Evolutionary conservation across 2,113 vertebrate genomes (phyloP).

Genomic region (Neopipo cinnamomea): DNA sequence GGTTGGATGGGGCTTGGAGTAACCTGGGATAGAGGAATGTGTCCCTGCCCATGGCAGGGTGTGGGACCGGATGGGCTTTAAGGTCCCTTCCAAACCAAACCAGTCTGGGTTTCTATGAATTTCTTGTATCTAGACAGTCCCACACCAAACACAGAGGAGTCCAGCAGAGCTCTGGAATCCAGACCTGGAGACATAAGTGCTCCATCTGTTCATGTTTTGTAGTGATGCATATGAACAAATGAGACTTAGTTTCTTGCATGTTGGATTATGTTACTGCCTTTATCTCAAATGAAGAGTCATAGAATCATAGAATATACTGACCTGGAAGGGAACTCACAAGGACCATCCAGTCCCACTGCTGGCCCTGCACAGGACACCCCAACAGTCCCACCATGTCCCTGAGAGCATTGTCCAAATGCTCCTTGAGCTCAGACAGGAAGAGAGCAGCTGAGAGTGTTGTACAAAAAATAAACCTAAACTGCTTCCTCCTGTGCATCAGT

Average conservation of each 20-base stretch:
- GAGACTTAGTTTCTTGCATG: background rate
- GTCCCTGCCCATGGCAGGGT: background rate
- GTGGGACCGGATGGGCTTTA: background rate
- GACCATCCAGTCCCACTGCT: background rate
- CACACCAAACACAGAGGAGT: background rate
- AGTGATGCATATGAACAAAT: background rate
- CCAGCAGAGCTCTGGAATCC: background rate
- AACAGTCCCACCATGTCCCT: background rate
- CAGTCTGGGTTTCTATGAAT: background rate
- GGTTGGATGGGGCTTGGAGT: background rate
- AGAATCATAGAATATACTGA: background rate
- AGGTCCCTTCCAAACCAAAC: background rate
- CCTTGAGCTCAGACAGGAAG: background rate
- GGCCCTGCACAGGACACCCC: background rate
- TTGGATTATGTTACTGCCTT: background rate
- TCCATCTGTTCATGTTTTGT: background rate
- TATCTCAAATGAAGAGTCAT: background rate
- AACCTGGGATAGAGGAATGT: background rate
- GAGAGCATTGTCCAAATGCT: background rate
- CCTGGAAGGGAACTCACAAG: background rate
- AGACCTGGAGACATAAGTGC: background rate
- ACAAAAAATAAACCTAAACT: background rate
- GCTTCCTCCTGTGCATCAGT: background rate
- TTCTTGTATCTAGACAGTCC: fast-evolving
- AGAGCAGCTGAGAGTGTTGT: background rate